Percentiles rank a stretch among this genome's conserved stretches.
Evolutionary conservation across 2,888 invertebrate species (phyloP).

Genomic region (Dolichopus griseipennis): DNA sequence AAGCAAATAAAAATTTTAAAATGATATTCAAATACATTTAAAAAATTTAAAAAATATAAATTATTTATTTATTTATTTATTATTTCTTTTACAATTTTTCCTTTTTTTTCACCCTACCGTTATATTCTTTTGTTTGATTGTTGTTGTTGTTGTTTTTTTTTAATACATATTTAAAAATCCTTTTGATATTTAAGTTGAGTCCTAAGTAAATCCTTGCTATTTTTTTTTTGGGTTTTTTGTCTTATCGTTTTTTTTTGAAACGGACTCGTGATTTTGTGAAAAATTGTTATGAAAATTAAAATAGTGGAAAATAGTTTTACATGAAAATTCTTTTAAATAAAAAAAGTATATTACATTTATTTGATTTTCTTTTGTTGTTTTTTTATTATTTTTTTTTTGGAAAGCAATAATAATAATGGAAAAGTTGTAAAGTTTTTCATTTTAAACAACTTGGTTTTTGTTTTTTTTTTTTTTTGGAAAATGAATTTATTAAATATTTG

Average conservation of each 20-base stretch:
- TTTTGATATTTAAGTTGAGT: too few relatives aligned
- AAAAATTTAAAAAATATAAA: too few relatives aligned
- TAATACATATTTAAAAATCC: too few relatives aligned
- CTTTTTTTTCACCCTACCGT: too few relatives aligned
- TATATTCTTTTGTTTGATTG: too few relatives aligned
- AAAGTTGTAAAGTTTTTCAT: not conserved
- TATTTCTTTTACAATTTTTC: too few relatives aligned
- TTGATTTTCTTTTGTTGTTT: not conserved
- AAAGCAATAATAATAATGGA: not conserved
- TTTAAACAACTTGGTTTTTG: not conserved
- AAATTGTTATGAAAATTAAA: slow-evolving; percentile 6
- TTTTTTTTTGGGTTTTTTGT: not conserved
- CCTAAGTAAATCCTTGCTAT: not conserved
- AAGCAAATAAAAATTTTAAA: too few relatives aligned
- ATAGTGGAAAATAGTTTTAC: slow-evolving; percentile 2
- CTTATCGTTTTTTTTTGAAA: not conserved
- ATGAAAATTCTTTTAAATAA: not conserved
- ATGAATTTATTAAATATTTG: not conserved
- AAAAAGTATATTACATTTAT: not conserved
- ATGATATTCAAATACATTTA: too few relatives aligned
- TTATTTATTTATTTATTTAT: too few relatives aligned
- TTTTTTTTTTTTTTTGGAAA: not conserved
- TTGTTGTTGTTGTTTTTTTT: too few relatives aligned
- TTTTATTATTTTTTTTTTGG: not conserved
- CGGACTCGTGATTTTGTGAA: slow-evolving; percentile 1